phyloP scores from a whole-genome alignment of 1,140 invertebrate genomes.

The Colletes gigas region DNA sequence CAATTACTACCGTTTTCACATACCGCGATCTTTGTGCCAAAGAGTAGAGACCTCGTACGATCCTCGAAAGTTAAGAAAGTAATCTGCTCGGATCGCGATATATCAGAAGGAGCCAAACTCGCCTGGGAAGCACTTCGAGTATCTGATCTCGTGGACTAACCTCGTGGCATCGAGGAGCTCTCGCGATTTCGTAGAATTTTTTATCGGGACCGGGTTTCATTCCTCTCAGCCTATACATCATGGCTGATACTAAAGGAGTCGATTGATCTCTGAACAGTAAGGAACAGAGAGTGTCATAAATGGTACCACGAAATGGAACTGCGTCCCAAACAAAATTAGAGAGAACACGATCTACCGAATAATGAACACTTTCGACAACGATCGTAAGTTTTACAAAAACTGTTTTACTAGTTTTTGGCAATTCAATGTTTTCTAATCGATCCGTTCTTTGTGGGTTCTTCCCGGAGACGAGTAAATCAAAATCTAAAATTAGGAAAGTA shows the following conservation, averaged over 20 bases:
- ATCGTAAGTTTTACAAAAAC: too few species aligned
- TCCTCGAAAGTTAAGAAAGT: conserved; percentile 6
- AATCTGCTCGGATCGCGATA: conserved; percentile 21
- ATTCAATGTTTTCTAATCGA: too few species aligned
- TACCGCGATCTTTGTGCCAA: conserved; percentile 48
- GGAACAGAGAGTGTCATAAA: neutral
- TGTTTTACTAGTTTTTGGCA: too few species aligned
- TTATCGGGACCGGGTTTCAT: neutral
- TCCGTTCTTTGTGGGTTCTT: too few species aligned
- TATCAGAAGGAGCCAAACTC: neutral
- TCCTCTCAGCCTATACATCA: neutral
- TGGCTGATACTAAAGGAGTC: neutral
- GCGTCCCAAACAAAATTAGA: too few species aligned
- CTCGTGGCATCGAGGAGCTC: conserved; percentile 15
- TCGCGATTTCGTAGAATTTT: neutral
- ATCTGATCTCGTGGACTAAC: conserved; percentile 33
- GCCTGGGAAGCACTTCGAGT: neutral
- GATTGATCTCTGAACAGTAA: neutral
- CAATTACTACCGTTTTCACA: conserved; percentile 28
- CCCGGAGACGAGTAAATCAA: too few species aligned
- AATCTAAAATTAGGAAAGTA: too few species aligned
- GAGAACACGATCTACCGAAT: too few species aligned
- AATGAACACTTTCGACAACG: too few species aligned
- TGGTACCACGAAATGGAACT: neutral
- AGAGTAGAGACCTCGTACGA: conserved; percentile 25